Evolutionary conservation across 2,888 invertebrate genomes (phyloP).

Genomic region (Drosophila pseudotakahashii): DNA sequence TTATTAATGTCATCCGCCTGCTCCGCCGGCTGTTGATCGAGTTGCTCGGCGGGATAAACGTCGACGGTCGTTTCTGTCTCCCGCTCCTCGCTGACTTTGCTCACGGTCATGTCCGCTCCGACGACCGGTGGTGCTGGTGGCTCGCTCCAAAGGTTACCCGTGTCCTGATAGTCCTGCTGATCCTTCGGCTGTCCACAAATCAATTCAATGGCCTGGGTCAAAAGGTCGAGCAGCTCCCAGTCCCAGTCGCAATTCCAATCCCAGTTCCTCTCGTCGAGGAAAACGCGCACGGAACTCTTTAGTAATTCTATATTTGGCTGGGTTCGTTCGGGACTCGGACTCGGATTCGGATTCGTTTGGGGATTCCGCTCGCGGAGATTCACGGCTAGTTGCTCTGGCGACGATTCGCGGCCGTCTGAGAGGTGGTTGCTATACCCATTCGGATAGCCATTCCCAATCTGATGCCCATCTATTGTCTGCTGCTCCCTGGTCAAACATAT

Average conservation of each 20-base stretch:
- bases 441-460: constrained; percentile 21
- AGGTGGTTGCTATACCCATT: constrained; percentile 30
- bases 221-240: constrained; percentile 57
- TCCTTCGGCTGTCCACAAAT: constrained; percentile 40
- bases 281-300: constrained; percentile 58
- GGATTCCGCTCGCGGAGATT: constrained; percentile 48
- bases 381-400: constrained; percentile 77
- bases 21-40: constrained; percentile 59
- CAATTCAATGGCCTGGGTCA: constrained; percentile 60
- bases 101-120: constrained; percentile 68
- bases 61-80: constrained; percentile 63
- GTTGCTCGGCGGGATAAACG: constrained; percentile 52
- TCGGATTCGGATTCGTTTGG: constrained; percentile 18
- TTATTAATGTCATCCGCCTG: constrained; percentile 40
- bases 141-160: constrained; percentile 67
- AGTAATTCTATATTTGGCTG: constrained; percentile 65
- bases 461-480: constrained; percentile 53
- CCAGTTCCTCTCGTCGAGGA: constrained; percentile 42
- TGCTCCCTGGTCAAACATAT: constrained; percentile 67
- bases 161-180: constrained; percentile 12
- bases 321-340: constrained; percentile 12
- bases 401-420: constrained; percentile 82
- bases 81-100: constrained; percentile 67
- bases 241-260: constrained; percentile 32
- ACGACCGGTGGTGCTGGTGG: neutral